Evolutionary conservation across 2,113 vertebrate species (phyloP), one percentile per base, ranked within the genome.

Genomic region (Stigmatopora argus): DNA sequence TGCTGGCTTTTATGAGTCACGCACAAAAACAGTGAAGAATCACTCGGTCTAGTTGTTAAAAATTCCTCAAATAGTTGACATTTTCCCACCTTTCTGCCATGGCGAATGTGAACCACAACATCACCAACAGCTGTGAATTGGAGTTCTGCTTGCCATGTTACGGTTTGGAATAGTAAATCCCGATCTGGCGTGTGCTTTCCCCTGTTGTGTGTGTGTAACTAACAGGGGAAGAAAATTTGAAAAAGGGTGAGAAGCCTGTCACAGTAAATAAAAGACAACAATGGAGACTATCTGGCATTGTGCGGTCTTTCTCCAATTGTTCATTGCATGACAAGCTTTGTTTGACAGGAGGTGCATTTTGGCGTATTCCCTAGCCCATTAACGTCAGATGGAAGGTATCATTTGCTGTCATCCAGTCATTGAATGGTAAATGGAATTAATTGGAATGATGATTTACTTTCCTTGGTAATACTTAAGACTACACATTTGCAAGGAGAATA

Each of bases 1-100:
- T 68, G 69, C 66, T 13, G 23, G 65, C 78, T 34, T 63, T 64
- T 49, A n/a, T 64, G 62, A 64, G 10, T 64, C 62, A 64, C n/a
- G 14, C 5, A 1, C 21, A 55, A 41, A 61, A 44, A 45, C 5
- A 44, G 5, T 6, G 21, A 44, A 15, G 11, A 14, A 45, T 61
- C 59, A 21, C n/a, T 23, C 13, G 6, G 13, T 23, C 41, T 12
- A 67, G 57, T 41, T 19, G 23, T 18, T 67, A 57, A 38, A 51
- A 9, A 14, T 46, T 53, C 31, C 59, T 8, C 38, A 9, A 52
- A 58, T 21, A 34, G 61, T 12, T 13, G 21, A 11, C 51, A 44
- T 60, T 60, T 61, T 23, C 19, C 26, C 17, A 19, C 56, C 7
- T 8, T 4, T 35, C 18, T 2, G n/a, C 9, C 21, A 12, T 5